Evolutionary conservation across 2,888 invertebrate genomes (phyloP), one percentile per base, ranked within the genome.

Genomic region (Ceramica pisi): DNA sequence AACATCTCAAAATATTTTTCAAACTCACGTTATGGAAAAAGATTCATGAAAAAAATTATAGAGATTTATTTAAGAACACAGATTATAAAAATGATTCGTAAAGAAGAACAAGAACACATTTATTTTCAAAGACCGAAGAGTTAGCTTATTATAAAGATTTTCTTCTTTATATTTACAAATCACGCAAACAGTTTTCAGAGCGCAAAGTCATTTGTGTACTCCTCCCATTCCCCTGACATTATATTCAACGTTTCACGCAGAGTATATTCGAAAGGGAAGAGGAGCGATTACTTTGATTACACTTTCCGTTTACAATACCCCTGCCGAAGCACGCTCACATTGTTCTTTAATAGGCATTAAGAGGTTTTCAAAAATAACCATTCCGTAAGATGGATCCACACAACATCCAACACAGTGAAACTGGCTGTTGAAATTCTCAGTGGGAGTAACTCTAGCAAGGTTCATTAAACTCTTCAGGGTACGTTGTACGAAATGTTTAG

Each of bases 251-350:
- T 84, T 86, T 85, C 80, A 87, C 84, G 82, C 87, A 85, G 84
- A 89, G 90, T 88, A 90, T 88, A 90, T 90, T 88, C 88, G 88
- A 89, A 89, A 88, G 88, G 87, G 89, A 88, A 88, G 87, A 87
- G 83, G 76, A 87, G 80, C 86, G 88, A 90, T 92, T 90, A 90
- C 88, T 89, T 89, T 88, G 88, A 91, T 91, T 90, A 90, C 87
- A 87, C 86, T 88, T 90, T 88, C 84, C 86, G 85, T 85, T 86
- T 81, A 88, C 87, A 88, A 89, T 89, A 87, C 81, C 81, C 83
- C 71, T 74, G 80, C 72, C 70, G 81, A 76, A 85, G 81, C 83
- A 78, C 82, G 82, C 81, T 79, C 74, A 75, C 70, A 87, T 89
- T 89, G 89, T 89, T 82, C 78, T 84, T 71, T 82, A 81, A 82